Evolutionary conservation across 2,888 invertebrate genomes (phyloP).

Genomic region (Synergus umbraculus): DNA sequence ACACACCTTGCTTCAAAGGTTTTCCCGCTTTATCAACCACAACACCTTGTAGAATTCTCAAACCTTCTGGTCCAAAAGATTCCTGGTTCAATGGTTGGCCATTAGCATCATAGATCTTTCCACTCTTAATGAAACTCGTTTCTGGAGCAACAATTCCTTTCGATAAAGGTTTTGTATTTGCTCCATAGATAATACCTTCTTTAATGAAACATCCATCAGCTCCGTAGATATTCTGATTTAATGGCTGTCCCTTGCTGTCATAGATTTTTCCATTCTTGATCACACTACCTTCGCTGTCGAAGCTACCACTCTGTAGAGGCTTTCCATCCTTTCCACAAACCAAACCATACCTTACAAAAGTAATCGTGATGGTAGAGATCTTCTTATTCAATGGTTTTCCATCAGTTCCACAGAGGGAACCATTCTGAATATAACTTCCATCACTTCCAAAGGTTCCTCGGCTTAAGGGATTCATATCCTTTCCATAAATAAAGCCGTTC

Average conservation of each 20-base stretch:
- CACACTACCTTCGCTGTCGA: constrained; percentile 67
- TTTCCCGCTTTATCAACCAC: constrained; percentile 69
- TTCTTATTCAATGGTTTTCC: constrained; percentile 68
- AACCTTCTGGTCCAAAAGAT: constrained; percentile 73
- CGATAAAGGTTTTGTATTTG: constrained; percentile 66
- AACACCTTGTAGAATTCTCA: constrained; percentile 68
- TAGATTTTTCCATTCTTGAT: constrained; percentile 71
- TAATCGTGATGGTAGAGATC: constrained; percentile 63
- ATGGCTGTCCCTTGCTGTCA: constrained; percentile 64
- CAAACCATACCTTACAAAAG: constrained; percentile 70
- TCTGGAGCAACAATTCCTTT: constrained; percentile 67
- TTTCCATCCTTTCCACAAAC: constrained; percentile 69
- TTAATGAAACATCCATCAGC: constrained; percentile 67
- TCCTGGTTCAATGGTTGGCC: constrained; percentile 71
- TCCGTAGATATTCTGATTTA: constrained; percentile 65
- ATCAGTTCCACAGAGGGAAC: constrained; percentile 64
- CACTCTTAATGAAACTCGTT: constrained; percentile 67
- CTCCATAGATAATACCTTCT: constrained; percentile 67
- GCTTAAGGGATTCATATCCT: constrained; percentile 66
- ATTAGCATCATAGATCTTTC: constrained; percentile 66
- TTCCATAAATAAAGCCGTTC: constrained; percentile 70
- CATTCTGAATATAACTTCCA: constrained; percentile 70
- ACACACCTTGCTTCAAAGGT: constrained; percentile 67
- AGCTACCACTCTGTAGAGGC: constrained; percentile 67
- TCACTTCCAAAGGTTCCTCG: constrained; percentile 71